These are phyloP conservation scores for Chunga burmeisteri DNA, from an alignment of 2,113 vertebrate species.

Conservation along the genomic window DNA sequence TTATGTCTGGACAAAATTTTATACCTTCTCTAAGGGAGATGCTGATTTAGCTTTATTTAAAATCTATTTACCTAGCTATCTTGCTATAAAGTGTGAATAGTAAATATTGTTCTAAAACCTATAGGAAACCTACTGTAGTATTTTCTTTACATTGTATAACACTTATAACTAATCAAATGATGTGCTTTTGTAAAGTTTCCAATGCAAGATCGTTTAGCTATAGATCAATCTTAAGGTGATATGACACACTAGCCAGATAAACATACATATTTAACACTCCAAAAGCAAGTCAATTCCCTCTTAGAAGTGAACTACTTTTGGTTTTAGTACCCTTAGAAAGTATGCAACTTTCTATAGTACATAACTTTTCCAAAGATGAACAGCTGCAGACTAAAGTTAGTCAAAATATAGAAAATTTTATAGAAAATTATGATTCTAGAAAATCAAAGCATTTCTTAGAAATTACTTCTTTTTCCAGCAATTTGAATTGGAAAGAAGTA, in stretches of 20 bases:
- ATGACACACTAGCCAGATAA: not conserved
- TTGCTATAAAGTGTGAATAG: not conserved
- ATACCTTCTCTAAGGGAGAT: not conserved
- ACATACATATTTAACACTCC: not conserved
- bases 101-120: not conserved
- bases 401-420: not conserved
- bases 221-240: not conserved
- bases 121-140: not conserved
- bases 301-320: not conserved
- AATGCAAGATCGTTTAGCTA: not conserved
- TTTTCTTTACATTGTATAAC: not conserved
- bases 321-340: not conserved
- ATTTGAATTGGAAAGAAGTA: not conserved
- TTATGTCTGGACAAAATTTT: not conserved
- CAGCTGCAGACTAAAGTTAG: not conserved
- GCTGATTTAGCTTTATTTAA: not conserved
- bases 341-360: not conserved
- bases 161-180: not conserved
- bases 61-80: not conserved
- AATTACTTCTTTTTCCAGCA: not conserved
- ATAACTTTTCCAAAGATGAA: not conserved
- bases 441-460: not conserved
- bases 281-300: not conserved
- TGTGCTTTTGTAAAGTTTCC: not conserved
- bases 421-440: not conserved